Percentiles rank a stretch among this genome's conserved stretches.
These are phyloP conservation scores for Radopholus similis DNA, from an alignment of 1,140 invertebrate species.

Conservation along the genomic window DNA sequence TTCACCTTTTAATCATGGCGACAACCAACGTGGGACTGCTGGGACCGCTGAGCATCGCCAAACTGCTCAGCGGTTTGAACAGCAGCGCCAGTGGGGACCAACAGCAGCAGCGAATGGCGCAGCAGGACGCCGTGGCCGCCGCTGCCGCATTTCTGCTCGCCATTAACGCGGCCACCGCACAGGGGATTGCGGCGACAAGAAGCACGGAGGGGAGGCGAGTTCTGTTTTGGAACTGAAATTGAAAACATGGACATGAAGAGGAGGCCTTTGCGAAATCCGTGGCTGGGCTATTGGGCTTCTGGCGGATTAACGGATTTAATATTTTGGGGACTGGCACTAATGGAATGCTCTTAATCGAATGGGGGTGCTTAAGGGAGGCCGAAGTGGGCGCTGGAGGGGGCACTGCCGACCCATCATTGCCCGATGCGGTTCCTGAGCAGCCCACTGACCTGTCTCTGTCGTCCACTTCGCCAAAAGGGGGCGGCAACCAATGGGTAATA, in stretches of 20 bases:
- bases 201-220: neutral
- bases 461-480: neutral
- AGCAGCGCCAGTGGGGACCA: neutral
- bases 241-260: neutral
- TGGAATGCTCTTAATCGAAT: no score
- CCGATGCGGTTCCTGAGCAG: neutral
- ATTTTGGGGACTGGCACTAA: no score
- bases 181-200: neutral
- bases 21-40: neutral
- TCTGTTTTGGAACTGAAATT: neutral
- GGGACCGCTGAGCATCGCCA: neutral
- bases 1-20: neutral
- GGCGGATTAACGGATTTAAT: no score
- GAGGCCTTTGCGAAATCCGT: neutral
- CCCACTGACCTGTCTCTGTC: neutral
- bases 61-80: neutral
- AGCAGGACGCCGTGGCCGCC: conserved; percentile 14
- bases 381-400: neutral
- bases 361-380: neutral
- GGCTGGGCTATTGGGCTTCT: neutral
- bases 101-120: conserved; percentile 1
- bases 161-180: no score
- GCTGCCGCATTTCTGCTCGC: conserved; percentile 15
- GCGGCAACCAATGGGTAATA: conserved; percentile 3
- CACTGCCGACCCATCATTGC: neutral